Evolutionary conservation across 2,888 invertebrate species (phyloP).

Genomic region (Stictocephala bisonia): DNA sequence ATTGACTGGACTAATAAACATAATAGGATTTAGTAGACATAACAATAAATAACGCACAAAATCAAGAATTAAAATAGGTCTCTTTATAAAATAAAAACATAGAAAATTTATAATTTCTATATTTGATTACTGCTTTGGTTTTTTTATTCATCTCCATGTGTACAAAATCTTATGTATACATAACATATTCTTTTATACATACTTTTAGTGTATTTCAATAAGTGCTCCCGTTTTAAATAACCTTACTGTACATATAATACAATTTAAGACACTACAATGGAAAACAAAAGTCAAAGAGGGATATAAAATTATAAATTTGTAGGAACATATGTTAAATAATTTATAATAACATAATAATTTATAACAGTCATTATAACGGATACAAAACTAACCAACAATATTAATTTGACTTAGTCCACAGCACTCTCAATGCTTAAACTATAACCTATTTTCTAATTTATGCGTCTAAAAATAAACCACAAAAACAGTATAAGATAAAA

Average conservation of each 20-base stretch:
- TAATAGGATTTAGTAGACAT: no score
- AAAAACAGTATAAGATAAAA: conserved; percentile 15
- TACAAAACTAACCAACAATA: conserved; percentile 48
- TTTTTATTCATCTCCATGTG: conserved; percentile 33
- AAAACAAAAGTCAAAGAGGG: conserved; percentile 6
- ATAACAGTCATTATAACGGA: conserved; percentile 45
- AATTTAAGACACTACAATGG: conserved; percentile 1
- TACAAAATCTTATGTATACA: conserved; percentile 27
- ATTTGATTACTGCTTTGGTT: conserved; percentile 40
- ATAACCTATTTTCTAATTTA: conserved; percentile 23
- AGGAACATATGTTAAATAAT: conserved; percentile 46
- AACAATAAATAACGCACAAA: no score
- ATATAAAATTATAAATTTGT: conserved; percentile 25
- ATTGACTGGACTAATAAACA: no score
- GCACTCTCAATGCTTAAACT: conserved; percentile 41
- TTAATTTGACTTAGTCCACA: conserved; percentile 45
- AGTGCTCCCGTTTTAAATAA: conserved; percentile 20
- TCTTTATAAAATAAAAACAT: no score
- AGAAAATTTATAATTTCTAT: background rate
- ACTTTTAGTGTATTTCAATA: conserved; percentile 4
- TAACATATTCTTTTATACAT: conserved; percentile 17
- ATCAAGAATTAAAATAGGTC: no score
- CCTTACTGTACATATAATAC: conserved; percentile 10
- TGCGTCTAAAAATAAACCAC: conserved; percentile 28
- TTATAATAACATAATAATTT: conserved; percentile 48